A percentile compares a stretch with the other conserved stretches of the same genome.
Evolutionary conservation across 37 sponge, comb jelly and placozoan species (phyloP).

Genomic region (Cladorhizidae sp.): DNA sequence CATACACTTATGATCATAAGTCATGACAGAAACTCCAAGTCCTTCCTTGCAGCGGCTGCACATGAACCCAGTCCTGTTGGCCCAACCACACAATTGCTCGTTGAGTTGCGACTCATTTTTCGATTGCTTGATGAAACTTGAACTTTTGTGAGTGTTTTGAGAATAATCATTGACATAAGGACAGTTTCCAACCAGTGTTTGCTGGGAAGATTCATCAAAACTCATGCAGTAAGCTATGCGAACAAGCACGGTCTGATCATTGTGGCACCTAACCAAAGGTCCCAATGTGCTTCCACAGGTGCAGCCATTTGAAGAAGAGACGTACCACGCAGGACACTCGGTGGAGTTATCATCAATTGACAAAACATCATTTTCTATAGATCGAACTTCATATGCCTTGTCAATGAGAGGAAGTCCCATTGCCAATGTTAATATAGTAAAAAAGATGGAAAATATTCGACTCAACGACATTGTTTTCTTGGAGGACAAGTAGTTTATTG

Average conservation of each 20-base stretch:
- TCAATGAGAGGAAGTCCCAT: too few species aligned
- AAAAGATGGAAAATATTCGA: too few species aligned
- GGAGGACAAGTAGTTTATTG: too few species aligned
- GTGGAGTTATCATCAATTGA: too few species aligned
- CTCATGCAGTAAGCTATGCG: not conserved
- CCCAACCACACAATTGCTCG: not conserved
- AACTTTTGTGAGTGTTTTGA: not conserved
- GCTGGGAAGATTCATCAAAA: not conserved
- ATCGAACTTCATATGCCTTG: too few species aligned
- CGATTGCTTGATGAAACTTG: not conserved
- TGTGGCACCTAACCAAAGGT: not conserved
- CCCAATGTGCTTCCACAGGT: too few species aligned
- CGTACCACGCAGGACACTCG: too few species aligned
- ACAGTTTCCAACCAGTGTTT: constrained; percentile 1
- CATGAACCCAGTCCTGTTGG: constrained; percentile 16
- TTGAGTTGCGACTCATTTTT: not conserved
- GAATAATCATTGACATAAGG: not conserved
- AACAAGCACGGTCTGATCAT: not conserved
- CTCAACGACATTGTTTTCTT: too few species aligned
- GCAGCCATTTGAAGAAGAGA: too few species aligned
- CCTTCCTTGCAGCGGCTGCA: constrained; percentile 27
- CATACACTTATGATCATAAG: constrained; percentile 9
- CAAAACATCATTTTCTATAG: too few species aligned
- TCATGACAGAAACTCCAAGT: not conserved
- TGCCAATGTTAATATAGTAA: too few species aligned